phyloP scores from a whole-genome alignment of 2,113 vertebrate species.

The Aegypius monachus region DNA sequence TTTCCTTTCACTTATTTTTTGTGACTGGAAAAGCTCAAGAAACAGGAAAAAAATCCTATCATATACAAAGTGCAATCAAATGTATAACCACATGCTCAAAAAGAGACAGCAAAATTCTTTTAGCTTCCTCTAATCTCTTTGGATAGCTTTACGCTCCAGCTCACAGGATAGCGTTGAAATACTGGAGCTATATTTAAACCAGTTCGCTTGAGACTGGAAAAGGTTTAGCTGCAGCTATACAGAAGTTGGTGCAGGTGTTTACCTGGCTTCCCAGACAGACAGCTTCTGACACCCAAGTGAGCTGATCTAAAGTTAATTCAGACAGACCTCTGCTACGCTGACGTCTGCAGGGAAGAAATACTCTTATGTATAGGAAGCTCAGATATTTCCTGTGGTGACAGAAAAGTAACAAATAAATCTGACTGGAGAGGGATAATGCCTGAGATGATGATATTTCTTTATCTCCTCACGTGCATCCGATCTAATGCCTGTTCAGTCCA shows the following conservation, averaged over 20 bases:
- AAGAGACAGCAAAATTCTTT: conserved; percentile 38
- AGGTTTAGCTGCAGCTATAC: conserved; percentile 6
- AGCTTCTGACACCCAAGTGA: conserved; percentile 60
- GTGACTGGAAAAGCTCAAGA: not conserved
- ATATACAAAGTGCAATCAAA: conserved; percentile 12
- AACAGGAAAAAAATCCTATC: not conserved
- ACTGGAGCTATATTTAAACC: conserved; percentile 43
- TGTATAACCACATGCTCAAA: conserved; percentile 9
- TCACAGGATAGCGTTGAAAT: not conserved
- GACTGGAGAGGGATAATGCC: not conserved
- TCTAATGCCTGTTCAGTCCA: not conserved
- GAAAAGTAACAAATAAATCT: conserved; percentile 55
- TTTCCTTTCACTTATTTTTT: not conserved
- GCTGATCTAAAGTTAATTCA: conserved; percentile 65
- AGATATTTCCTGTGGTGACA: conserved; percentile 38
- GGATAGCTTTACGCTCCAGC: conserved; percentile 6
- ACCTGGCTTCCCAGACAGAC: conserved; percentile 45
- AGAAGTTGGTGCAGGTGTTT: not conserved
- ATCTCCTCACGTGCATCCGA: not conserved
- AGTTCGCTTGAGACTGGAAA: not conserved
- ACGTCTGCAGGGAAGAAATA: conserved; percentile 46
- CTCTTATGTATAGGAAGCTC: conserved; percentile 34
- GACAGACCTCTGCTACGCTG: conserved; percentile 54
- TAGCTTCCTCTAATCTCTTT: conserved; percentile 36
- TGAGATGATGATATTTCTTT: not conserved